Base-by-base conservation (phyloP, 2,888 invertebrate genomes). In the Blera fallax region DNA sequence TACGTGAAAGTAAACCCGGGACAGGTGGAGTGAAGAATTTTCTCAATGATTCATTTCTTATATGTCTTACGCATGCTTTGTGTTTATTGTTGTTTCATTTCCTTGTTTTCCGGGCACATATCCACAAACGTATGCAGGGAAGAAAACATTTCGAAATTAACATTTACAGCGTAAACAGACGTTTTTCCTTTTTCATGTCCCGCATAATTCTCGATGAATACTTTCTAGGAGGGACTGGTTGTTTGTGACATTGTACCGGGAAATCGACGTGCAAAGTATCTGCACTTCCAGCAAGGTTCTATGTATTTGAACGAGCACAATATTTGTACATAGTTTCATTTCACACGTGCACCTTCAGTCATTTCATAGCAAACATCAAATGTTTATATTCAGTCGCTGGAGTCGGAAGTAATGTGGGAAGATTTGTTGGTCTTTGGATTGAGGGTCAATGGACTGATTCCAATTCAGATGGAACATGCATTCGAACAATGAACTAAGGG, bases 31-130 rank as follows among this genome's bases (percentile, higher is more conserved):
- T 34, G 45, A 67, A 67, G 58, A 50, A 43, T 58, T 67, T 45
- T 58, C 14, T 64, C 52, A 76, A 50, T 58, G 48, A 43, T 21
- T 27, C 58, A 32, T 48, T 54, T 76, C 56, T 76, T 69, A 32
- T 60, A 69, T 24, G 21, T n/a, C 64, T 40, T 52, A 58, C 69
- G 52, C 77, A 60, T 69, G 52, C 34, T 6, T 50, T 60, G 40
- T 69, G 77, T 77, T 77, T 77, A 77, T 77, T 77, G 52, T 77
- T 69, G 8, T 69, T 77, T 40, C 40, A 40, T 69, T 60, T 77
- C 77, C 77, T 58, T 77, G 24, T 77, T 67, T 67, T 67, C 34
- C 56, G 8, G n/a, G 16, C 50, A 27, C 50, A 60, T 37, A 24
- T n/a, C n/a, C 37, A 32, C 11, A 21, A 37, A 21, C 21, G 14